These are phyloP conservation scores for Ypsolopha scabrella DNA, from an alignment of 2,888 invertebrate genomes.

Conservation along the genomic window DNA sequence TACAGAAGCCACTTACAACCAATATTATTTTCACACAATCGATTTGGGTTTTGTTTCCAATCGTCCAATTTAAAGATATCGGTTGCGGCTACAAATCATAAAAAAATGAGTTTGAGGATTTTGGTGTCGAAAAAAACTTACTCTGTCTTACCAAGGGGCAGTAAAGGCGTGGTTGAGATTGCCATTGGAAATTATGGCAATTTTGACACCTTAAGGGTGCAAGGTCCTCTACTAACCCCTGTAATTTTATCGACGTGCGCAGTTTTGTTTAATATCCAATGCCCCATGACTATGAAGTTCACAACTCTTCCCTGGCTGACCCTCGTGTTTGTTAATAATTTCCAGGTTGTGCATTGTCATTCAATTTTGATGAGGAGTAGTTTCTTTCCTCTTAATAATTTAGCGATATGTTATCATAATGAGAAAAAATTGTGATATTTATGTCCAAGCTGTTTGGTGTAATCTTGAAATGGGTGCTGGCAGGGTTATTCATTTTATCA, in stretches of 20 bases:
- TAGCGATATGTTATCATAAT: conserved; percentile 49
- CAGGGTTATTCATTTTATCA: too few species aligned
- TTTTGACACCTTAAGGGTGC: conserved; percentile 67
- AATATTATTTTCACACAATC: conserved; percentile 61
- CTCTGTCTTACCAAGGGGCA: conserved; percentile 37
- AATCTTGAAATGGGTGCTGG: too few species aligned
- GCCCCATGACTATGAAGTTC: conserved; percentile 27
- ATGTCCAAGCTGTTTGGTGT: too few species aligned
- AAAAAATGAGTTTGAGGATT: conserved; percentile 54
- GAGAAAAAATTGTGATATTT: conserved; percentile 17
- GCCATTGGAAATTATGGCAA: conserved; percentile 62
- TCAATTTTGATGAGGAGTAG: conserved; percentile 49
- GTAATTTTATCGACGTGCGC: conserved; percentile 55
- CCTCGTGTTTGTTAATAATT: conserved; percentile 57
- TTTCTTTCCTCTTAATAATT: conserved; percentile 32
- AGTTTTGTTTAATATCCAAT: conserved; percentile 23
- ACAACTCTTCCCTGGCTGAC: conserved; percentile 38
- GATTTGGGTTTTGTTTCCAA: conserved; percentile 45
- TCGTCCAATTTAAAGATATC: conserved; percentile 60
- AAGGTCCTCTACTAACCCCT: conserved; percentile 54
- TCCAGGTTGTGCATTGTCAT: conserved; percentile 49
- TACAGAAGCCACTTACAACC: conserved; percentile 7
- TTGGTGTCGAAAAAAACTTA: conserved; percentile 56
- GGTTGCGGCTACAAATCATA: conserved; percentile 61
- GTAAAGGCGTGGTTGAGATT: conserved; percentile 46